Conservation (phyloP, 1,140 invertebrate genomes). For the Orchesella cincta region DNA sequence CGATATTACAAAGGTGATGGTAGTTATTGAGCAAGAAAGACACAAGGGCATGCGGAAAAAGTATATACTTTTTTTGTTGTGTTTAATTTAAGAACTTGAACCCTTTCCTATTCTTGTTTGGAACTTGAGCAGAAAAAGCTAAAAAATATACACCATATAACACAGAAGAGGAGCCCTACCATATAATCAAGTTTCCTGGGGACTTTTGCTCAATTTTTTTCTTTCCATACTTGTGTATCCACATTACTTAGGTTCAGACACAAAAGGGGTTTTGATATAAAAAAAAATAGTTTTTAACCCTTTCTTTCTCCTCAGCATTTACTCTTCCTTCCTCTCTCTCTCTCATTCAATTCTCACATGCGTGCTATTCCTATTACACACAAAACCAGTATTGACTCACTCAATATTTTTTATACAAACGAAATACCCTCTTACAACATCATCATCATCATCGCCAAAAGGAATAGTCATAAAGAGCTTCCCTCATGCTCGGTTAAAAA, state of each 20-base stretch:
- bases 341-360: conserved; percentile 16
- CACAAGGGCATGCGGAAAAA: not conserved
- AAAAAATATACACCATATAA: not conserved
- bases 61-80: not conserved
- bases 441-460: conserved; percentile 9
- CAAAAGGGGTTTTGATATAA: not conserved
- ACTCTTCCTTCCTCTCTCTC: conserved; percentile 7
- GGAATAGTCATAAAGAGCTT: not conserved
- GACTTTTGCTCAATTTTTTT: conserved; percentile 27
- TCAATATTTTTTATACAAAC: not conserved
- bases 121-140: not conserved
- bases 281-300: not conserved
- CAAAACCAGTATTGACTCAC: not conserved
- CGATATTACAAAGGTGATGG: too few species aligned
- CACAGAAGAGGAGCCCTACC: too few species aligned
- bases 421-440: conserved; percentile 21
- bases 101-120: not conserved
- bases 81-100: not conserved
- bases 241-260: too few species aligned
- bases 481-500: not conserved
- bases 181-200: conserved; percentile 19
- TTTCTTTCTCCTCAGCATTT: conserved; percentile 22
- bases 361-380: too few species aligned
- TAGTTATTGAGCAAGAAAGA: not conserved
- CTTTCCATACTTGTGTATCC: too few species aligned